These are phyloP conservation scores for Acanthosepion pharaonis DNA, from an alignment of 2,888 invertebrate genomes.

Conservation along the genomic window DNA sequence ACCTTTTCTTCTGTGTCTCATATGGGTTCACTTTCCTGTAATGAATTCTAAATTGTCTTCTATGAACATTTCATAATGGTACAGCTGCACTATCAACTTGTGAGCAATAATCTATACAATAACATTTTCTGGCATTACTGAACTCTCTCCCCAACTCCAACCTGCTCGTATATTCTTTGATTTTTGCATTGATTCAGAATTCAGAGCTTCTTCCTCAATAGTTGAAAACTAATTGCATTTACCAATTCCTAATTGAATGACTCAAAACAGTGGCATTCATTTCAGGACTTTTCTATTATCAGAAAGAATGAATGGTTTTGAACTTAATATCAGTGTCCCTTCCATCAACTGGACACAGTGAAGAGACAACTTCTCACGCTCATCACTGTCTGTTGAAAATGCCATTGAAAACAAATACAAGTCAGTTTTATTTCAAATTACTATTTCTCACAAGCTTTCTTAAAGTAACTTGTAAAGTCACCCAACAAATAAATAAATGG, in stretches of 20 bases:
- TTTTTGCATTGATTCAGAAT: background rate
- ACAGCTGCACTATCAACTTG: background rate
- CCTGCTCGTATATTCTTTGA: background rate
- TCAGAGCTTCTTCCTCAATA: background rate
- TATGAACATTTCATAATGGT: background rate
- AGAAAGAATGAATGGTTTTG: background rate
- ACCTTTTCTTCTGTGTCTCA: background rate
- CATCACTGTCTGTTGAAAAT: background rate
- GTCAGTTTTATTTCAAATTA: background rate
- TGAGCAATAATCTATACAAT: background rate
- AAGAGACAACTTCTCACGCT: background rate
- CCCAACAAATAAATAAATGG: background rate
- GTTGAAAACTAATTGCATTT: constrained; percentile 22
- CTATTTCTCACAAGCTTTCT: background rate
- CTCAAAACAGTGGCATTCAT: background rate
- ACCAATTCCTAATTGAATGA: background rate
- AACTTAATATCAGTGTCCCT: background rate
- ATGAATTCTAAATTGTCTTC: background rate
- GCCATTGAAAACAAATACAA: background rate
- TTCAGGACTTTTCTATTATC: background rate
- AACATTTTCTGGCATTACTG: background rate
- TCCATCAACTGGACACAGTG: background rate
- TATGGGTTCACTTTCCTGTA: background rate
- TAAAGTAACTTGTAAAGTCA: background rate
- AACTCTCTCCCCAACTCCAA: background rate